phyloP scores from a whole-genome alignment of 2,888 invertebrate species.

The Neria commutata region DNA sequence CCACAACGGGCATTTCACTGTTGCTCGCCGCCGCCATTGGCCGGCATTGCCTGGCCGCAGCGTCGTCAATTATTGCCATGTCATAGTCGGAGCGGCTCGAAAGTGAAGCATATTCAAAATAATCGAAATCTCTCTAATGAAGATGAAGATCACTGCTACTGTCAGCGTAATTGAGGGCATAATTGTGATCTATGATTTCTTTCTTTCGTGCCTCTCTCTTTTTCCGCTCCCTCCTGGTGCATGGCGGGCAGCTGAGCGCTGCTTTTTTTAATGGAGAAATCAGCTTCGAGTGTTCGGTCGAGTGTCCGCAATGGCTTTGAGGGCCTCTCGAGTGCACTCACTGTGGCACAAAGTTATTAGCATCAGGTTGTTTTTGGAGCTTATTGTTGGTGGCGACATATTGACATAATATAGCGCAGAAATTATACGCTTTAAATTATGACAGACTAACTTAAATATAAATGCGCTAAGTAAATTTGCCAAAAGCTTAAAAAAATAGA shows the following conservation, averaged over 20 bases:
- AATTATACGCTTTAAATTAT: no score
- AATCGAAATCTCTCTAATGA: conserved; percentile 55
- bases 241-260: no score
- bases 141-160: conserved; percentile 58
- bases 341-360: conserved; percentile 36
- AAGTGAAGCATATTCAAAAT: conserved; percentile 53
- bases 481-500: no score
- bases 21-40: not conserved
- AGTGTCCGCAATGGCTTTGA: conserved; percentile 20
- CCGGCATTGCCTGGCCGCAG: not conserved
- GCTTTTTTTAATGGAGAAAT: conserved; percentile 36
- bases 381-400: no score
- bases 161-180: conserved; percentile 51
- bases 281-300: conserved; percentile 9
- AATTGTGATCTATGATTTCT: conserved; percentile 41
- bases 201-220: conserved; percentile 9
- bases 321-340: conserved; percentile 39
- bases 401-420: no score
- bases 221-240: conserved; percentile 3
- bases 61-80: conserved; percentile 47
- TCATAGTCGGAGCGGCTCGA: conserved; percentile 42
- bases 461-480: no score
- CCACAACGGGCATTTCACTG: conserved; percentile 34
- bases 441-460: no score
- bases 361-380: conserved; percentile 44